Percentiles rank a stretch among this genome's conserved stretches.
These are phyloP conservation scores for Colostygia pectinataria DNA, from an alignment of 2,888 invertebrate genomes.

Conservation along the genomic window DNA sequence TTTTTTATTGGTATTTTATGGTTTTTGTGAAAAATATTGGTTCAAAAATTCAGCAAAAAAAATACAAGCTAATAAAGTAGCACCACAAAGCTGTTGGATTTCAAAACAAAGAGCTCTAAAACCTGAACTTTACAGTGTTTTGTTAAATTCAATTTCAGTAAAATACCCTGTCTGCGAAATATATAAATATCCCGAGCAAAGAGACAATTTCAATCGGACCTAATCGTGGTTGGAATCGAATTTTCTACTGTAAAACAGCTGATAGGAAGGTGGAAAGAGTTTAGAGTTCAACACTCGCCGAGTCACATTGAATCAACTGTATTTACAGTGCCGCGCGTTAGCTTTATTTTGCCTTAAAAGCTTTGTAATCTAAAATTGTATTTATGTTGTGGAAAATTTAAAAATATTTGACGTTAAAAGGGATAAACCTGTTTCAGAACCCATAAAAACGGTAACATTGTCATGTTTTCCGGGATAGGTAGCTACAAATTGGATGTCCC, in stretches of 20 bases:
- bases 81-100: slow-evolving; percentile 1
- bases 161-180: slow-evolving; percentile 18
- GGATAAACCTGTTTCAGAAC: slow-evolving; percentile 3
- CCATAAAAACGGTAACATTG: not conserved
- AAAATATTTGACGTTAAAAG: slow-evolving; percentile 9
- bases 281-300: slow-evolving; percentile 23
- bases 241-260: slow-evolving; percentile 22
- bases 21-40: too few relatives aligned
- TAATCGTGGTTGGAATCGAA: slow-evolving; percentile 27
- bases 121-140: slow-evolving; percentile 21
- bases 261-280: slow-evolving; percentile 26
- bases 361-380: slow-evolving; percentile 11
- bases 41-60: too few relatives aligned
- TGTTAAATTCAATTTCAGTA: slow-evolving; percentile 24
- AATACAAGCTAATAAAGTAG: too few relatives aligned
- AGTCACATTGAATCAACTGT: slow-evolving; percentile 23
- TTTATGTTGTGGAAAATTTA: slow-evolving; percentile 9
- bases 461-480: not conserved
- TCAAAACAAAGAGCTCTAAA: slow-evolving; percentile 13
- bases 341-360: slow-evolving; percentile 16
- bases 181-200: slow-evolving; percentile 20
- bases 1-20: too few relatives aligned
- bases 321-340: slow-evolving; percentile 19
- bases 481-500: too few relatives aligned
- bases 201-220: slow-evolving; percentile 24